phyloP scores from a whole-genome alignment of 53 echinoderm and acorn worm genomes.

The Paracentrotus lividus region DNA sequence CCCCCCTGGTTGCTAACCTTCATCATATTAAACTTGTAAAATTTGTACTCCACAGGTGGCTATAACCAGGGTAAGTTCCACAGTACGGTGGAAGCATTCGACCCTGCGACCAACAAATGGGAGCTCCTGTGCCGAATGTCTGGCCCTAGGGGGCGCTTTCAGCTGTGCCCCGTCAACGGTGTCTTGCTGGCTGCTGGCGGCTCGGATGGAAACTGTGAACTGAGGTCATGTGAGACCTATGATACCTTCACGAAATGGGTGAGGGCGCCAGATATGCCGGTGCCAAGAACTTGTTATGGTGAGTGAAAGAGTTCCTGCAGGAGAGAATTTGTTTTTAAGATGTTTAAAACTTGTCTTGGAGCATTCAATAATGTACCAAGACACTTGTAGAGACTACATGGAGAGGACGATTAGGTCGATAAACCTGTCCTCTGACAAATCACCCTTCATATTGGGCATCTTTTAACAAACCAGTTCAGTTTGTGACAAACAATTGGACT shows the following conservation, averaged over 20 bases:
- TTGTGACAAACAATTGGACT: too few species aligned
- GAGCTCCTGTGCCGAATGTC: slow-evolving; percentile 78
- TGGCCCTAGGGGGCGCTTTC: slow-evolving; percentile 89
- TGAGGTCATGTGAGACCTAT: slow-evolving; percentile 82
- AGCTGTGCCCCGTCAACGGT: slow-evolving; percentile 80
- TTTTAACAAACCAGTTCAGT: too few species aligned
- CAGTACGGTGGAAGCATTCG: slow-evolving; percentile 82
- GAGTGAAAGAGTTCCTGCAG: slow-evolving; percentile 6
- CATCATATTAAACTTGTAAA: too few species aligned
- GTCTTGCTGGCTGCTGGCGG: slow-evolving; percentile 86
- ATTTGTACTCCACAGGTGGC: slow-evolving; percentile 76
- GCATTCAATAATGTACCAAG: too few species aligned
- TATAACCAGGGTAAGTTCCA: slow-evolving; percentile 87
- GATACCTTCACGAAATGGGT: slow-evolving; percentile 80
- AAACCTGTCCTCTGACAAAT: too few species aligned
- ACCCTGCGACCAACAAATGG: slow-evolving; percentile 89
- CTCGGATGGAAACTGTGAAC: slow-evolving; percentile 86
- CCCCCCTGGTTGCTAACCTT: too few species aligned
- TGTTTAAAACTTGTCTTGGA: too few species aligned
- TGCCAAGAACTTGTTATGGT: slow-evolving; percentile 94
- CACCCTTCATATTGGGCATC: too few species aligned
- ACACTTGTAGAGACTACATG: too few species aligned
- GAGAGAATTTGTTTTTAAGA: too few species aligned
- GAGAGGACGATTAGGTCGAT: too few species aligned
- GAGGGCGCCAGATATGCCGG: slow-evolving; percentile 78